A percentile compares a stretch with the other conserved stretches of the same genome.
phyloP scores from a whole-genome alignment of 1,140 invertebrate species.

The Megathymus violae region DNA sequence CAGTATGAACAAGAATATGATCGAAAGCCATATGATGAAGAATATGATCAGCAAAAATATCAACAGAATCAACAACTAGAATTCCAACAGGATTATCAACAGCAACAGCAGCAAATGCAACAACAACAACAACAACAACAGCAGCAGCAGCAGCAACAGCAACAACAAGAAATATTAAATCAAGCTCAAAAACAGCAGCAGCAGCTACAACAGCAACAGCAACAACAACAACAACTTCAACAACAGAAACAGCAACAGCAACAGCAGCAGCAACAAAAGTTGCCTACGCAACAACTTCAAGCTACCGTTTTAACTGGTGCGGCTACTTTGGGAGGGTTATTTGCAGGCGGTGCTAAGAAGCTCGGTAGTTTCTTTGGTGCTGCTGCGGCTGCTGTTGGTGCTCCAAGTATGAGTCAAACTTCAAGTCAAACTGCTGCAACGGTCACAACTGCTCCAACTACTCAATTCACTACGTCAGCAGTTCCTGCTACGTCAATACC shows the following conservation, averaged over 20 bases:
- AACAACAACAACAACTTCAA: conserved; percentile 51
- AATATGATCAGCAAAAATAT: conserved; percentile 33
- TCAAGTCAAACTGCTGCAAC: conserved; percentile 46
- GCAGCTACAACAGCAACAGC: conserved; percentile 49
- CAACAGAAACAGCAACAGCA: conserved; percentile 59
- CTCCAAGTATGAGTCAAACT: conserved; percentile 57
- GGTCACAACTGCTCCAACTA: conserved; percentile 44
- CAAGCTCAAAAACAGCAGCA: conserved; percentile 44
- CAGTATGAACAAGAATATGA: conserved; percentile 25
- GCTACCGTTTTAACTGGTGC: conserved; percentile 75
- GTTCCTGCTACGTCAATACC: conserved; percentile 75
- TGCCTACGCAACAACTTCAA: conserved; percentile 70
- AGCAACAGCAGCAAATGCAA: conserved; percentile 48
- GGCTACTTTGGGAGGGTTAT: conserved; percentile 77
- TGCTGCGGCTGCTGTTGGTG: conserved; percentile 72
- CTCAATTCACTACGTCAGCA: conserved; percentile 58
- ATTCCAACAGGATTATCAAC: conserved; percentile 44
- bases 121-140: conserved; percentile 51
- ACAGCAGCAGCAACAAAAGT: conserved; percentile 59
- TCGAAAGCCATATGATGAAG: neutral
- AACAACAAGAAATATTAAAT: conserved; percentile 17
- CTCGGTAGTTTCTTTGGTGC: conserved; percentile 79
- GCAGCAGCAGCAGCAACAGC: conserved; percentile 44
- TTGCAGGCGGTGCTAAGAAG: conserved; percentile 82
- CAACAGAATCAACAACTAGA: conserved; percentile 41